phyloP scores from a whole-genome alignment of 2,888 invertebrate species.

The Phengaris arion region DNA sequence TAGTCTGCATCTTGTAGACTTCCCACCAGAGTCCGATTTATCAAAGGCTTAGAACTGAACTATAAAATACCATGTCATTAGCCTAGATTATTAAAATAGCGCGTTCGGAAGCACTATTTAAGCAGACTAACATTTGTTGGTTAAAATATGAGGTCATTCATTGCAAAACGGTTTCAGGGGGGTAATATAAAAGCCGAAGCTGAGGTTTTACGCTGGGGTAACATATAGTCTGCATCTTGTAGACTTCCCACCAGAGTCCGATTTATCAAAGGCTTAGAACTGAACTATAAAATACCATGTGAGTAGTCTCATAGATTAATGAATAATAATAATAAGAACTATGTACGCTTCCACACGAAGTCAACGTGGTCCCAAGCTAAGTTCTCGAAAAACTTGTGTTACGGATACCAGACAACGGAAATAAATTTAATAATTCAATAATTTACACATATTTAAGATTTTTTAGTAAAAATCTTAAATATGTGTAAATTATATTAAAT shows the following conservation, averaged over 20 bases:
- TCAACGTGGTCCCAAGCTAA: no score
- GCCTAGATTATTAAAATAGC: not conserved
- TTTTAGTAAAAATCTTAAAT: no score
- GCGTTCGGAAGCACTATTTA: not conserved
- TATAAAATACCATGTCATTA: no score
- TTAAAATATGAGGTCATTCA: not conserved
- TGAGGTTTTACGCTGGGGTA: not conserved
- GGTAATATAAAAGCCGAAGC: not conserved
- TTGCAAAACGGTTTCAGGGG: not conserved
- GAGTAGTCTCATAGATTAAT: no score
- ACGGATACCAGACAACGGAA: no score
- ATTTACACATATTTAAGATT: no score
- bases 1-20: not conserved
- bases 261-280: conserved; percentile 17
- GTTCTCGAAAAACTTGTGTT: no score
- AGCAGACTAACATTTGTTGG: not conserved
- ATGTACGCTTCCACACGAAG: no score
- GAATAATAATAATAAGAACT: no score
- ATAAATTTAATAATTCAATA: no score
- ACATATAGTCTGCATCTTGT: conserved; percentile 2
- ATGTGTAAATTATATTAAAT: no score
- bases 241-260: not conserved
- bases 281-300: no score
- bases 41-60: conserved; percentile 14
- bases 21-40: not conserved